Conservation (phyloP, 2,797 vertebrate species). For the Leptoclinus maculatus region DNA sequence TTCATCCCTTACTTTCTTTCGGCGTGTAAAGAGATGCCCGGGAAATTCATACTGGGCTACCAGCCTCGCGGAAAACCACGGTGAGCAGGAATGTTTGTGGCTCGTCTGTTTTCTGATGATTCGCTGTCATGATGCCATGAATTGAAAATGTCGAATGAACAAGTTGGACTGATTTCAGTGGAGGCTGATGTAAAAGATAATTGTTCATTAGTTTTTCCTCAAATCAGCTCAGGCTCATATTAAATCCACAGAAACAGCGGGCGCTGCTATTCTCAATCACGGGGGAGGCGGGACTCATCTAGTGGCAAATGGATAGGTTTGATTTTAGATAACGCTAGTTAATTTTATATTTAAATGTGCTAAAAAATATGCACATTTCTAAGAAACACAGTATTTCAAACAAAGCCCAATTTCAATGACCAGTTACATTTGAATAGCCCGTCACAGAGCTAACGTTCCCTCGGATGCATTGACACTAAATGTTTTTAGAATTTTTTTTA, state of each 20-base stretch:
- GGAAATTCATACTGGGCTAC: slow-evolving; percentile 99
- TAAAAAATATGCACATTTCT: no score
- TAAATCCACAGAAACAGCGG: slow-evolving; percentile 1
- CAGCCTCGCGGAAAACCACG: slow-evolving; percentile 98
- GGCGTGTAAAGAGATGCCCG: slow-evolving; percentile 95
- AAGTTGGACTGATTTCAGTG: neutral
- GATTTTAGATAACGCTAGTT: no score
- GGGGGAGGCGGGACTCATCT: no score
- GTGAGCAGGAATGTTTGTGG: slow-evolving; percentile 76
- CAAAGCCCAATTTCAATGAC: no score
- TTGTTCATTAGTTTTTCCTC: slow-evolving; percentile 1
- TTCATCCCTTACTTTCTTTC: slow-evolving; percentile 98
- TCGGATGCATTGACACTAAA: neutral
- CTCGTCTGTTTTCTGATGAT: neutral
- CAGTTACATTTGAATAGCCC: neutral
- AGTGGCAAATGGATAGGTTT: no score
- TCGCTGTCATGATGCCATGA: neutral
- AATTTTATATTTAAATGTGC: no score
- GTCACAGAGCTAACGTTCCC: neutral
- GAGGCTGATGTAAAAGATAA: neutral
- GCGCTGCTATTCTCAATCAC: neutral
- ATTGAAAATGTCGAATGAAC: neutral
- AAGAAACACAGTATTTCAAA: no score
- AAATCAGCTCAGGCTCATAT: neutral
- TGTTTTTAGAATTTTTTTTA: neutral